Conservation (phyloP, 2,888 invertebrate genomes). For the Laspeyria flexula region DNA sequence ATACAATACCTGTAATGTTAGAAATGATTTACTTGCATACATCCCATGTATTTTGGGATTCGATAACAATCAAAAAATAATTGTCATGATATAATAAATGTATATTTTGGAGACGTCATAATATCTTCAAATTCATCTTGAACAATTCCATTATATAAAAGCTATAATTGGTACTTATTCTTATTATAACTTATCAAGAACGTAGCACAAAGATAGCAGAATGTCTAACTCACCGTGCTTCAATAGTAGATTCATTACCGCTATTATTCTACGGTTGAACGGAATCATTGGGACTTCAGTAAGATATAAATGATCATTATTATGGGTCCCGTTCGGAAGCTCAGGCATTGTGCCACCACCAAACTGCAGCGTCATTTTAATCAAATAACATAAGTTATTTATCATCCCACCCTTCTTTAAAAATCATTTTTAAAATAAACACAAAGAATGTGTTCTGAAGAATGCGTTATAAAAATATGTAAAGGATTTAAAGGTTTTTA, state of each 20-base stretch:
- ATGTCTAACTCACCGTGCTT: conserved; percentile 5
- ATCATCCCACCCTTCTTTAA: conserved; percentile 59
- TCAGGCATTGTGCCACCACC: conserved; percentile 44
- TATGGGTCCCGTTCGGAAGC: conserved; percentile 60
- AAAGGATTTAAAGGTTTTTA: conserved; percentile 74
- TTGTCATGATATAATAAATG: neutral
- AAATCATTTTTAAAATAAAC: conserved; percentile 65
- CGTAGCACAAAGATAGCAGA: neutral
- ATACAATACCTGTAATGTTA: too few relatives aligned
- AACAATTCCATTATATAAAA: neutral
- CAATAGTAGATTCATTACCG: conserved; percentile 34
- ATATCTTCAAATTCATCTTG: neutral
- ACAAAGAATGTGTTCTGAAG: conserved; percentile 69
- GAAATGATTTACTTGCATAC: too few relatives aligned
- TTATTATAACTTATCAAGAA: neutral
- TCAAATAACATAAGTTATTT: conserved; percentile 68
- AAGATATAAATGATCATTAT: conserved; percentile 55
- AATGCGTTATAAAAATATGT: conserved; percentile 81
- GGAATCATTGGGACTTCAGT: conserved; percentile 40
- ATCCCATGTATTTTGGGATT: too few relatives aligned
- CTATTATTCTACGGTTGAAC: conserved; percentile 38
- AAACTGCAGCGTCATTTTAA: conserved; percentile 72
- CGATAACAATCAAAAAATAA: neutral
- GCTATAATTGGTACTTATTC: conserved; percentile 6
- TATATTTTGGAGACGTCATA: neutral